Base-by-base conservation (phyloP, 2,797 vertebrate genomes). In the Silurus aristotelis region DNA sequence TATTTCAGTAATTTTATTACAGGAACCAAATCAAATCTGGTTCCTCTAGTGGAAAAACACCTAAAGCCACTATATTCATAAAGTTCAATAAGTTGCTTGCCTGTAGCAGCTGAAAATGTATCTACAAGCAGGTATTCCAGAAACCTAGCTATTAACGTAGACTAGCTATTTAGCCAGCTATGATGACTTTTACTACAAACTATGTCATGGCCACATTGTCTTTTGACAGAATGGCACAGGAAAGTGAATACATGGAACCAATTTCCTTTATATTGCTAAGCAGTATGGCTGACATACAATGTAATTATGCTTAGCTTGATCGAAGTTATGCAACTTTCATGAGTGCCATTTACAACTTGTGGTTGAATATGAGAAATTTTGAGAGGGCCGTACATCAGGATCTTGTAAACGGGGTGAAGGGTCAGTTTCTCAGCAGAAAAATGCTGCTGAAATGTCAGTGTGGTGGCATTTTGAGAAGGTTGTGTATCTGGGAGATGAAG, bases 341-440 rank as follows among this genome's bases (percentile, higher is more conserved):
- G n/a, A 13, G 14, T 56, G 10, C 14, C 1, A 6, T 17, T 79
- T 14, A 48, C 15, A 52, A 9, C 7, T 46, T 8, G 5, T 20
- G 77, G 19, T 63, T 3, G 25, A 14, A 55, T n/a, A 52, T n/a
- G 5, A 15, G 27, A 43, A 20, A 64, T 48, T 63, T 63, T 63
- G 22, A 58, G 8, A 20, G n/a, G 60, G 43, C 20, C 0, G 27
- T 60, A 19, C 2, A 77, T 38, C 31, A 76, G 15, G 56, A 22
- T 38, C 27, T 77, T 4, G 6, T 48, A 19, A 66, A 64, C 20
- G 5, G 0, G 25, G n/a, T 66, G 22, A 66, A 80, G 60, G 61
- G 72, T 76, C 61, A 76, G 46, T 38, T 83, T 76, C 82, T 61
- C 71, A 76, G 60, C 82, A 83, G 72, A 83, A 76, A 76, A 61